A percentile compares a stretch with the other conserved stretches of the same genome.
phyloP scores from a whole-genome alignment of 2,888 invertebrate species.

The Bombyx huttoni region DNA sequence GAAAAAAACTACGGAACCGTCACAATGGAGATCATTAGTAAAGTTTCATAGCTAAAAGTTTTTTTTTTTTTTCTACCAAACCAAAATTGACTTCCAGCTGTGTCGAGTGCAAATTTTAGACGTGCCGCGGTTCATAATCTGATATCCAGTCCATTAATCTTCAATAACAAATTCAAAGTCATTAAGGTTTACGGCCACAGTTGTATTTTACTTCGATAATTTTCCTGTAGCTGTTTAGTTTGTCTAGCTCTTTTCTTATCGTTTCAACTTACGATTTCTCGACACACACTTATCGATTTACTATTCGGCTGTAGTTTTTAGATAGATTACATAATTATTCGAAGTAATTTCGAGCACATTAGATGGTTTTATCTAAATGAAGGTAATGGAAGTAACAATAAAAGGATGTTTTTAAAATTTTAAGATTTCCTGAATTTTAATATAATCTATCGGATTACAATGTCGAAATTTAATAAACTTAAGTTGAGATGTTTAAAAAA shows the following conservation, averaged over 20 bases:
- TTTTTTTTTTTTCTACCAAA: conserved; percentile 26
- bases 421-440: no score
- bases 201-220: background rate
- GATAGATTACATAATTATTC: no score
- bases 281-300: no score
- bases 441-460: no score
- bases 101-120: conserved; percentile 30
- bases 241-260: background rate
- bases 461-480: no score
- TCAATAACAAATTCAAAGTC: conserved; percentile 3
- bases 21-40: conserved; percentile 43
- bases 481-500: no score
- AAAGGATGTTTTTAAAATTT: no score
- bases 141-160: conserved; percentile 24
- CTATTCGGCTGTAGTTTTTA: no score
- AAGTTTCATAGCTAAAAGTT: conserved; percentile 18
- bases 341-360: no score
- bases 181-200: background rate
- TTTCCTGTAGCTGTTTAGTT: background rate
- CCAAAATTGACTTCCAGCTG: conserved; percentile 45
- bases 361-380: no score
- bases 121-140: conserved; percentile 23
- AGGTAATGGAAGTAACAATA: no score
- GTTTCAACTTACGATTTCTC: background rate
- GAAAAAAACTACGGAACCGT: conserved; percentile 29